Evolutionary conservation across 2,797 vertebrate species (phyloP).

Genomic region (Anguilla marmorata): DNA sequence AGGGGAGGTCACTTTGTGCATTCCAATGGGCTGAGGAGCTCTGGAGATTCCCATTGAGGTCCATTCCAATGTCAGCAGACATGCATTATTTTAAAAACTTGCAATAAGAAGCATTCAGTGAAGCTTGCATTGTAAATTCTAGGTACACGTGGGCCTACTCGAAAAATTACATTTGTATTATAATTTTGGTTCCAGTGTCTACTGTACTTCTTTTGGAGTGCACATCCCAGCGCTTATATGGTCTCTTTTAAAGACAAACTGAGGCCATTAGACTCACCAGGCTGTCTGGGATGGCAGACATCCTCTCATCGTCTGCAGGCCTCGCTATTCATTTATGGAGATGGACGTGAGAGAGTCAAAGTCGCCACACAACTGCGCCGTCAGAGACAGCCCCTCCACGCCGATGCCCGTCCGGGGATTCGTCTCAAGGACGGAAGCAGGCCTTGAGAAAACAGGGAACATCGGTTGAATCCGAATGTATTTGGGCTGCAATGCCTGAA

Average conservation of each 20-base stretch:
- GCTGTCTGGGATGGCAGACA: neutral
- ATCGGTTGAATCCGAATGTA: neutral
- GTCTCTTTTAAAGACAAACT: neutral
- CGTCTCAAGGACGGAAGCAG: neutral
- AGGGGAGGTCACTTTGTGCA: slow-evolving; percentile 58
- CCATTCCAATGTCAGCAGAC: slow-evolving; percentile 49
- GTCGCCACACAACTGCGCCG: neutral
- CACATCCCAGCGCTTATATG: neutral
- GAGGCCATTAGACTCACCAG: neutral
- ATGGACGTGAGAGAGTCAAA: neutral
- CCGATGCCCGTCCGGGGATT: neutral
- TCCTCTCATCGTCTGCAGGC: neutral
- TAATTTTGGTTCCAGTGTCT: neutral
- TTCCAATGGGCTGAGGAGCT: slow-evolving; percentile 48
- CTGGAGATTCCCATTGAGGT: slow-evolving; percentile 47
- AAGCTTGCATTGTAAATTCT: neutral
- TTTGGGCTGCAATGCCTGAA: neutral
- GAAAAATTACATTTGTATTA: neutral
- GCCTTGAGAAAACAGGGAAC: neutral
- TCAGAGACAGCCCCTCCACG: neutral
- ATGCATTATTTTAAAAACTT: slow-evolving; percentile 33
- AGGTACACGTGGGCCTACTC: neutral
- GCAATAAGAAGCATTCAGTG: neutral
- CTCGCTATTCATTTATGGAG: neutral
- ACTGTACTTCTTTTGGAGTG: neutral